Base-by-base conservation (phyloP, 2,113 vertebrate genomes). In the Isurus oxyrinchus region DNA sequence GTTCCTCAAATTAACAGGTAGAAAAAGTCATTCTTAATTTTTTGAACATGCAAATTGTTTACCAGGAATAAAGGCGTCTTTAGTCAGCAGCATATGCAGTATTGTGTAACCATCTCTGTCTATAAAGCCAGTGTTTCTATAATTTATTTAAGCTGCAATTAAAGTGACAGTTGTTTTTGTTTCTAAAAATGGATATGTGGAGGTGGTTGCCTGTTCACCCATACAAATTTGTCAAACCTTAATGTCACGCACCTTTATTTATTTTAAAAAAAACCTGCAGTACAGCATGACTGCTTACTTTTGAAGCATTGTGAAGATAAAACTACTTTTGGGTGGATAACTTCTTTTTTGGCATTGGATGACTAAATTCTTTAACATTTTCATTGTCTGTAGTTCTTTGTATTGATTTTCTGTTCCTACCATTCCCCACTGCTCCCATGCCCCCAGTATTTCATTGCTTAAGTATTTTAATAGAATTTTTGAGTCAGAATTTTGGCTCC, bases 71-170 rank as follows among this genome's bases (percentile, higher is more conserved):
- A 88, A 27, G 49, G 49, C 55, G 49, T 0, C 49, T 27, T 90
- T 55, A 27, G 87, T 90, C 53, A 25, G 53, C 44, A 90, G 87
- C 53, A 27, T 87, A 8, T 90, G 87, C 57, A 53, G 25, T 53
- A 27, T 55, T 88, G 53, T 57, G 25, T 44, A 49, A 16, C 19
- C 8, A 31, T 57, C 53, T 7, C 10, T 57, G 27, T 57, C 53
- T 90, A 27, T 55, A 55, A 90, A 90, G 19, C 87, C 27, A 57
- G 49, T 90, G 53, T 57, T 90, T 84, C 49, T 31, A 14, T 57
- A 31, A 90, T 90, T 90, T 90, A 90, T 90, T 90, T 90, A 55
- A 55, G 57, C 53, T 90, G 87, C 87, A 90, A 90, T 90, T 90
- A 57, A 55, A 25, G 53, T 55, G 87, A 57, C 10, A 90, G 84